These are phyloP conservation scores for Psammodynastes pulverulentus DNA, from an alignment of 2,113 vertebrate species.

Conservation along the genomic window DNA sequence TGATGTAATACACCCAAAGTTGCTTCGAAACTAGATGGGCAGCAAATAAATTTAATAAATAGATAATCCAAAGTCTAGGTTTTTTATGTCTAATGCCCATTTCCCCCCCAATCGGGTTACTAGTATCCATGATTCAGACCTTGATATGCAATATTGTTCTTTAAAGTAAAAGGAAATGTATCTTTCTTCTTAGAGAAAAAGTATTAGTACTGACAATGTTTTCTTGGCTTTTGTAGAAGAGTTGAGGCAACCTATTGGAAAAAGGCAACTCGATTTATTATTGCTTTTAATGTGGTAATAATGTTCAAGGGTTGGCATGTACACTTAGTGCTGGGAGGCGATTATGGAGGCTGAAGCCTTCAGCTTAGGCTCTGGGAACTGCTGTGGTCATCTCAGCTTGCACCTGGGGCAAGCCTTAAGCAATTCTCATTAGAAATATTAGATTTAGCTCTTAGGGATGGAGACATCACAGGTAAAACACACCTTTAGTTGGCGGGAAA, in stretches of 20 bases:
- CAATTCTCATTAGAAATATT: not conserved
- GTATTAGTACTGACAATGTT: constrained; percentile 46
- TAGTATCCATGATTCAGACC: no score
- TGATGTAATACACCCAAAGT: no score
- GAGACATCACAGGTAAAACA: not conserved
- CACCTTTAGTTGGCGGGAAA: not conserved
- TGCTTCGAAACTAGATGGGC: no score
- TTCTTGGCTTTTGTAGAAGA: constrained; percentile 52
- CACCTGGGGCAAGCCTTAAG: not conserved
- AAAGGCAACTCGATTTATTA: constrained; percentile 84
- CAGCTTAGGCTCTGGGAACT: not conserved
- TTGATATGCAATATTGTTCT: no score
- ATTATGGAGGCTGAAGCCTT: not conserved
- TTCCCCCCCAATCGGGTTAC: no score
- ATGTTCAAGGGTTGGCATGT: not conserved
- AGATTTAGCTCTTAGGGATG: not conserved
- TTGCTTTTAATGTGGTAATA: constrained; percentile 34
- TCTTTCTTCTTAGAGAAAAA: constrained; percentile 50
- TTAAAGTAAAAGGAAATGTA: no score
- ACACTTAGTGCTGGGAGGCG: not conserved
- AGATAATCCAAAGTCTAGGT: no score
- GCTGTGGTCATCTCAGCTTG: not conserved
- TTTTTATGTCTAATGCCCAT: no score
- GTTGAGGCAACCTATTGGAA: constrained; percentile 78
- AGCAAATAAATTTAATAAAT: no score